Conservation (phyloP, 53 echinoderm and acorn worm species). For the Echinarachnius parma region DNA sequence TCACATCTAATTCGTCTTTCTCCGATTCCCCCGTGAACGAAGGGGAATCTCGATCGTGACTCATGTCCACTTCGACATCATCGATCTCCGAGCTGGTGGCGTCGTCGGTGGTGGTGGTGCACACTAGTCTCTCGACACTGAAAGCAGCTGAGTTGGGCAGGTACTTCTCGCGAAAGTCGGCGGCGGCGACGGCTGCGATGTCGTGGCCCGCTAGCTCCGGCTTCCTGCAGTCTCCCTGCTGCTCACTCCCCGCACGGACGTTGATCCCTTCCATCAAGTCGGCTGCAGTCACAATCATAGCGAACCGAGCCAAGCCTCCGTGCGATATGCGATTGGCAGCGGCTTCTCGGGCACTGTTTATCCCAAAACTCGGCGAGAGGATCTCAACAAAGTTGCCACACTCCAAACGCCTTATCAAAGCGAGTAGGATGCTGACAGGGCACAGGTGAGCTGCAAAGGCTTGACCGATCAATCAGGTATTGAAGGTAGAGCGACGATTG, state of each 20-base stretch:
- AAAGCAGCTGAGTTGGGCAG: constrained; percentile 28
- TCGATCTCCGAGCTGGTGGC: constrained; percentile 28
- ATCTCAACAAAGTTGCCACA: constrained; percentile 16
- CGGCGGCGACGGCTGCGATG: constrained; percentile 28
- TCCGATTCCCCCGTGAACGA: constrained; percentile 38
- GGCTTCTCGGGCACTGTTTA: constrained; percentile 40
- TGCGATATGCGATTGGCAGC: constrained; percentile 27
- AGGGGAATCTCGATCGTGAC: constrained; percentile 30
- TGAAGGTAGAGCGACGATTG: constrained; percentile 19
- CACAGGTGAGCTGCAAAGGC: constrained; percentile 36
- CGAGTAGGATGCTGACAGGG: constrained; percentile 30
- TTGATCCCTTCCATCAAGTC: constrained; percentile 46
- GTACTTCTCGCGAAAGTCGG: constrained; percentile 28
- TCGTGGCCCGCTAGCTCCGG: constrained; percentile 33
- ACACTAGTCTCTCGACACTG: constrained; percentile 17
- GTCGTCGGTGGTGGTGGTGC: constrained; percentile 17
- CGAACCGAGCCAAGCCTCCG: constrained; percentile 16
- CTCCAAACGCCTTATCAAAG: constrained; percentile 27
- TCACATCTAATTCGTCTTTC: constrained; percentile 50
- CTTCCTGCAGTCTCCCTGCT: constrained; percentile 38
- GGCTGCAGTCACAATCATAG: constrained; percentile 43
- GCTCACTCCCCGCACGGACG: constrained; percentile 40
- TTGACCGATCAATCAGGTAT: constrained; percentile 36
- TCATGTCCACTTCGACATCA: constrained; percentile 41
- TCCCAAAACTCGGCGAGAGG: constrained; percentile 38